These are phyloP conservation scores for Drosophila lacicola DNA, from an alignment of 2,888 invertebrate genomes.

Conservation along the genomic window DNA sequence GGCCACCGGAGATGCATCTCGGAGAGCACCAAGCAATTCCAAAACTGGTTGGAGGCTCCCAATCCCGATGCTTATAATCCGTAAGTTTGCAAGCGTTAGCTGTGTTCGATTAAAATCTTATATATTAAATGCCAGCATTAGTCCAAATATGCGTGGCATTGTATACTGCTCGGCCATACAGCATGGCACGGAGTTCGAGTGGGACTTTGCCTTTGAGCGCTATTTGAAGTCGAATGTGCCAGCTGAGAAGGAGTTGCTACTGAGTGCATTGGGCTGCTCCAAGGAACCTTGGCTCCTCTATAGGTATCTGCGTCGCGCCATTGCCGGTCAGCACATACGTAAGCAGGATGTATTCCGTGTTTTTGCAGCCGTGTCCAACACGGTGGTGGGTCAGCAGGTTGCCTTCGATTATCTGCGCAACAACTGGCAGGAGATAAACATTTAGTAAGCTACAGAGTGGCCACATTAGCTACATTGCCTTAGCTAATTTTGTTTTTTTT, in stretches of 20 bases:
- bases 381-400: constrained; percentile 92
- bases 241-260: constrained; percentile 91
- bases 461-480: too few species aligned
- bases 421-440: constrained; percentile 90
- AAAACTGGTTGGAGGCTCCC: constrained; percentile 90
- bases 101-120: neutral
- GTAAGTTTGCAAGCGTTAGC: constrained; percentile 85
- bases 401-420: constrained; percentile 92
- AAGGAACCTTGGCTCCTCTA: constrained; percentile 92
- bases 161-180: constrained; percentile 95
- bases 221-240: constrained; percentile 91
- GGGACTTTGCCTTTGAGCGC: constrained; percentile 94
- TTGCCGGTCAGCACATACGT: constrained; percentile 91
- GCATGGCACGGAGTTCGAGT: constrained; percentile 93
- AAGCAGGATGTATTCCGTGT: constrained; percentile 93
- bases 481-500: neutral
- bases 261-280: constrained; percentile 93
- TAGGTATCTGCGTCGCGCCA: constrained; percentile 89
- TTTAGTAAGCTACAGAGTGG: constrained; percentile 88
- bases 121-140: constrained; percentile 87
- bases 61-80: constrained; percentile 91
- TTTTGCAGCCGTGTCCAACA: constrained; percentile 91
- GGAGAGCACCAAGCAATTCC: constrained; percentile 90
- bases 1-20: constrained; percentile 90
- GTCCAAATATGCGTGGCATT: constrained; percentile 92